phyloP scores from a whole-genome alignment of 2,888 invertebrate genomes.

The Halictus quadricinctus region DNA sequence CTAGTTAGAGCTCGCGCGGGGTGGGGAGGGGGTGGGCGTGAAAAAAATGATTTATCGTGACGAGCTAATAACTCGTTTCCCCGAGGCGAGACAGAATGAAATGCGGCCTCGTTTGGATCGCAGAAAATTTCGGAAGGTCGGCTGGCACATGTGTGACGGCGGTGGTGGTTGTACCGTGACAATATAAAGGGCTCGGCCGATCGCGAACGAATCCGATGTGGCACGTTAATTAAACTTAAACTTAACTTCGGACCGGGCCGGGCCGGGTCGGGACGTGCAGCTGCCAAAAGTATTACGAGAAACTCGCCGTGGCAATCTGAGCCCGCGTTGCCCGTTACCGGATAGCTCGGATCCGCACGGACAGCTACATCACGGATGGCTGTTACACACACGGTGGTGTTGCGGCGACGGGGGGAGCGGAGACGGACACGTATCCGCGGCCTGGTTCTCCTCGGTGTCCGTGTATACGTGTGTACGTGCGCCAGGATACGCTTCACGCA shows the following conservation, averaged over 20 bases:
- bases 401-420: not conserved
- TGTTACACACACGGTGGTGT: not conserved
- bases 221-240: slow-evolving; percentile 80
- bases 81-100: slow-evolving; percentile 10
- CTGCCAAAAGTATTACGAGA: slow-evolving; percentile 77
- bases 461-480: slow-evolving; percentile 25
- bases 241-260: slow-evolving; percentile 69
- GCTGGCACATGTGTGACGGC: slow-evolving; percentile 17
- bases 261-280: slow-evolving; percentile 60
- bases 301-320: slow-evolving; percentile 66
- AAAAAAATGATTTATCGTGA: slow-evolving; percentile 37
- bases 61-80: slow-evolving; percentile 40
- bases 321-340: slow-evolving; percentile 52
- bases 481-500: slow-evolving; percentile 63
- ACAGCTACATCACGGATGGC: slow-evolving; percentile 9
- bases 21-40: not conserved
- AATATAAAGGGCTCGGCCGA: slow-evolving; percentile 44
- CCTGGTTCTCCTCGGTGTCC: not conserved
- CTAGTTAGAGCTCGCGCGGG: slow-evolving; percentile 4
- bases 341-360: slow-evolving; percentile 33
- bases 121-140: slow-evolving; percentile 20
- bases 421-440: not conserved
- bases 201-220: slow-evolving; percentile 72
- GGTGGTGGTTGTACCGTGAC: slow-evolving; percentile 26
- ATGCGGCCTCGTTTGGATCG: slow-evolving; percentile 11